Evolutionary conservation across 1,140 invertebrate genomes (phyloP).

Genomic region (Drosophila funebris): DNA sequence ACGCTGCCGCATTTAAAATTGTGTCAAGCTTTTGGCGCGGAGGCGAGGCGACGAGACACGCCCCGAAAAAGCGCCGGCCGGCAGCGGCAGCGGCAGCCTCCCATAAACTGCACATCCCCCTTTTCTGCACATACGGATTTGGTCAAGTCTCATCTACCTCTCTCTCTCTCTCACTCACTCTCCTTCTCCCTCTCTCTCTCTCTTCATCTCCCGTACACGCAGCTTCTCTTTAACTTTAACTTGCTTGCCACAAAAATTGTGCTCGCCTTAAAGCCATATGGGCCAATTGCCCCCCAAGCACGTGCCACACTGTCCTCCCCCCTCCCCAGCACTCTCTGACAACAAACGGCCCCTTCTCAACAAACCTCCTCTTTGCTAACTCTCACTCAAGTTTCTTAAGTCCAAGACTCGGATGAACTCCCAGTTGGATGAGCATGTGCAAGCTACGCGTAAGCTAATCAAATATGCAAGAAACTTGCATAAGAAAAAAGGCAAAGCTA

Average conservation of each 20-base stretch:
- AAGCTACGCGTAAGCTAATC: not conserved
- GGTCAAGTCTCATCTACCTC: not conserved
- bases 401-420: conserved; percentile 5
- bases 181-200: not conserved
- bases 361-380: not conserved
- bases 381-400: not conserved
- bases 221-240: not conserved
- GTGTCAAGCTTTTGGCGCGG: conserved; percentile 7
- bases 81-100: not conserved
- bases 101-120: not conserved
- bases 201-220: no score
- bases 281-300: conserved; percentile 20
- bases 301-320: conserved; percentile 4
- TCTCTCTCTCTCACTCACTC: not conserved
- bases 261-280: conserved; percentile 19
- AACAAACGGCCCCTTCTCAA: not conserved
- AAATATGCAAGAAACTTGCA: conserved; percentile 1
- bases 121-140: not conserved
- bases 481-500: not conserved
- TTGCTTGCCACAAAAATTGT: not conserved
- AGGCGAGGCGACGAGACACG: not conserved
- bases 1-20: not conserved
- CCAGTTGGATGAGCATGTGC: not conserved
- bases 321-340: not conserved
- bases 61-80: conserved; percentile 12